Evolutionary conservation across 2,888 invertebrate genomes (phyloP).

Genomic region (Tetanocera ferruginea): DNA sequence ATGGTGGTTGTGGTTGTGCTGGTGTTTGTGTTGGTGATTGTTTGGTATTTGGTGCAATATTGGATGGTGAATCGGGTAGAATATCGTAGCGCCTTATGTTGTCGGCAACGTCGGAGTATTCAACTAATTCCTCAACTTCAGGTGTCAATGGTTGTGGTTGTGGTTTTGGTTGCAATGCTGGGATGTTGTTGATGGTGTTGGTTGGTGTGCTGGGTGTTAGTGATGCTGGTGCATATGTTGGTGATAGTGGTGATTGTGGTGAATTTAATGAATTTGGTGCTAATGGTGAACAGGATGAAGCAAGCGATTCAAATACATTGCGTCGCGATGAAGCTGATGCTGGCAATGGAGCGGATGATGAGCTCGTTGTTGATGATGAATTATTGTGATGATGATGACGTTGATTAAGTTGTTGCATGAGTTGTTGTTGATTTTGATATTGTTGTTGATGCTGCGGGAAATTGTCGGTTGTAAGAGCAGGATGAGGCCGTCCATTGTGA

Average conservation of each 20-base stretch:
- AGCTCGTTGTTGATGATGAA: constrained; percentile 46
- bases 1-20: constrained; percentile 44
- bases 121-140: constrained; percentile 60
- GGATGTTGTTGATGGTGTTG: constrained; percentile 50
- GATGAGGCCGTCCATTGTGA: constrained; percentile 30
- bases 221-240: constrained; percentile 36
- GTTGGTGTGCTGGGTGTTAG: constrained; percentile 16
- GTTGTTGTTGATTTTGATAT: constrained; percentile 42
- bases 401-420: constrained; percentile 47
- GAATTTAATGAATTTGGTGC: constrained; percentile 43
- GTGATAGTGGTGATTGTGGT: constrained; percentile 37
- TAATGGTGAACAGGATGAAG: constrained; percentile 45
- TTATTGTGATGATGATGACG: constrained; percentile 44
- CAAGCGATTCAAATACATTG: constrained; percentile 52
- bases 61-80: constrained; percentile 35
- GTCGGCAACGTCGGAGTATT: constrained; percentile 64
- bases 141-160: constrained; percentile 42
- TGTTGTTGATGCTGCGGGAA: constrained; percentile 46
- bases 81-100: constrained; percentile 60
- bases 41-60: background rate
- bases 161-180: constrained; percentile 47
- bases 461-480: constrained; percentile 39
- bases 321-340: constrained; percentile 52
- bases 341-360: constrained; percentile 40
- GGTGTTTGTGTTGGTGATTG: constrained; percentile 33